Conservation (phyloP, 2,113 vertebrate genomes). For the Podilymbus podiceps region DNA sequence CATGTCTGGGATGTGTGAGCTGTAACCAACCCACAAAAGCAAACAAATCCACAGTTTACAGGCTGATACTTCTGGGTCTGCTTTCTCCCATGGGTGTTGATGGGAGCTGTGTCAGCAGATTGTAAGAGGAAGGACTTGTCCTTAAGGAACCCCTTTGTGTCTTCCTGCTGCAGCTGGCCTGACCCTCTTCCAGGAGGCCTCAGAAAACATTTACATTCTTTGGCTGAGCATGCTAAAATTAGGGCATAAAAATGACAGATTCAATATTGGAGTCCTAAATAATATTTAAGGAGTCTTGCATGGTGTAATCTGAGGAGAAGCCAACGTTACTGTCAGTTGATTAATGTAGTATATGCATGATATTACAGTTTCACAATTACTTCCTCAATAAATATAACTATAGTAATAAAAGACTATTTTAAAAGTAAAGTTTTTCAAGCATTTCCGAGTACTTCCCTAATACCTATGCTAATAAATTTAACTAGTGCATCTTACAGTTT, state of each 20-base stretch:
- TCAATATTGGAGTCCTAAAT: not conserved
- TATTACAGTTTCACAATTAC: not conserved
- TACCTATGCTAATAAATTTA: not conserved
- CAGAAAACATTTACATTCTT: not conserved
- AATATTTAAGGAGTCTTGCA: not conserved
- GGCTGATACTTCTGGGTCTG: not conserved
- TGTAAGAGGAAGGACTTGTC: constrained; percentile 12
- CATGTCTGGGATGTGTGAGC: not conserved
- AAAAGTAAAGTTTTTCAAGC: not conserved
- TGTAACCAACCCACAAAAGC: not conserved
- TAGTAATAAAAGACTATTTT: not conserved
- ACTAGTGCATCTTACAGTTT: not conserved
- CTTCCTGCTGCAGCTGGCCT: constrained; percentile 14
- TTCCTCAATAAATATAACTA: not conserved
- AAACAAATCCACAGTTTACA: not conserved
- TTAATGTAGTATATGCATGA: not conserved
- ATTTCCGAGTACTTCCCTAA: not conserved
- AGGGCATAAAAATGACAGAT: not conserved
- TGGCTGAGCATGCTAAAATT: not conserved
- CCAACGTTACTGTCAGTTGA: not conserved
- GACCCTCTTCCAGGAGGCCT: constrained; percentile 9
- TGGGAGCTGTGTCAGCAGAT: not conserved
- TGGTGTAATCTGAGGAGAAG: not conserved
- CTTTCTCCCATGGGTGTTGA: not conserved
- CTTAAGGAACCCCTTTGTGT: constrained; percentile 49